Evolutionary conservation across 30 jellyfish, hydroid and myxozoan genomes (phyloP), one percentile per base, ranked within the genome.

Genomic region (Phacellophora camtschatica): DNA sequence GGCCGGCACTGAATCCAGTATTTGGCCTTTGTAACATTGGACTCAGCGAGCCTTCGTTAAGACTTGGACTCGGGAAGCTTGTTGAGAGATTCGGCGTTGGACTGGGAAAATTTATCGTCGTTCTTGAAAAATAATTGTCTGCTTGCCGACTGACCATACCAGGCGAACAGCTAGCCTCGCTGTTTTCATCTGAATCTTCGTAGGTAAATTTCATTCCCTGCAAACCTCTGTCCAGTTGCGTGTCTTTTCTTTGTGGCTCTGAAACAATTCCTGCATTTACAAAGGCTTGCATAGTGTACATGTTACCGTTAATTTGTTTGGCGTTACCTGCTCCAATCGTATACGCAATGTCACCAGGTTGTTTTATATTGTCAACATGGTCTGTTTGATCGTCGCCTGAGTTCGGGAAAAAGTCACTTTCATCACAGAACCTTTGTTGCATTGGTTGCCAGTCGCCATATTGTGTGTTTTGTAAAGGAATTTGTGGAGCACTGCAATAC

Each of bases 221-320:
- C 12, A 65, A 29, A 29, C 79, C 79, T 35, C 62, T 37, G 63
- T 65, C 79, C 39, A 65, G 39, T 11, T 11, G 54, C n/a, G 79
- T 41, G 2, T 65, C 79, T 20, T 29, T 29, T 30, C 79, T 15
- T 65, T 65, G 62, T 2, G 23, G 20, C 39, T 37, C 62, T 12
- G 45, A 22, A 10, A 37, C 33, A 4, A n/a, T 41, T 5, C 71
- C 41, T 3, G 36, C 6, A 56, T 56, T 29, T 13, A 20, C 71
- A 29, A 56, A 56, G 16, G 71, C 4, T 19, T 56, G 71, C 20
- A 28, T 34, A 0, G 71, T 20, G 45, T 56, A 56, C 41, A 56
- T 23, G 28, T 56, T 56, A 12, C 20, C 16, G n/a, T n/a, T n/a
- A n/a, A n/a, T n/a, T n/a, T n/a, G n/a, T n/a, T n/a, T n/a, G n/a